Evolutionary conservation across 2,113 vertebrate genomes (phyloP).

Genomic region (Thryonomys swinderianus): DNA sequence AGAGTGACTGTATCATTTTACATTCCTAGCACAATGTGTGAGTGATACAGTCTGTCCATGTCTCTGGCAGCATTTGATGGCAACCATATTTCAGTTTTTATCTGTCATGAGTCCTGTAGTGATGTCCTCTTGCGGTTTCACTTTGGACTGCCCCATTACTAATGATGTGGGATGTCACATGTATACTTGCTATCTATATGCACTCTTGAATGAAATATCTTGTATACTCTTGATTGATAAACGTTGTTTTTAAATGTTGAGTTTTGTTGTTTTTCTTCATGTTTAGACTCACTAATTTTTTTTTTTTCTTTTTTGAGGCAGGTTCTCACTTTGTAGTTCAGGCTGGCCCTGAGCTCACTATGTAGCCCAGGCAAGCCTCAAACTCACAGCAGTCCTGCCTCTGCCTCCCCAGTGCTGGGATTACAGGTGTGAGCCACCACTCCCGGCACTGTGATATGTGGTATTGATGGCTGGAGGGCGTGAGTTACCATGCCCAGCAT

Average conservation of each 20-base stretch:
- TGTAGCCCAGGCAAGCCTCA: too few relatives aligned
- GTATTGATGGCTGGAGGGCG: too few relatives aligned
- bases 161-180: not conserved
- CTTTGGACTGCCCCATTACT: not conserved
- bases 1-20: not conserved
- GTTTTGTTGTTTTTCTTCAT: not conserved
- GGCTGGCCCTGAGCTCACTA: too few relatives aligned
- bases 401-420: too few relatives aligned
- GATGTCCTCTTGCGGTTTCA: not conserved
- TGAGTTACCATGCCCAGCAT: too few relatives aligned
- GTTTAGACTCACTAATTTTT: not conserved
- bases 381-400: too few relatives aligned
- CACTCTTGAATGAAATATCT: not conserved
- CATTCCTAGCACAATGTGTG: not conserved
- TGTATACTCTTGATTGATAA: not conserved
- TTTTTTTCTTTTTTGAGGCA: too few relatives aligned
- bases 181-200: not conserved
- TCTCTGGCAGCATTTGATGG: not conserved
- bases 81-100: not conserved
- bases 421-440: too few relatives aligned
- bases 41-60: not conserved
- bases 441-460: too few relatives aligned
- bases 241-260: not conserved
- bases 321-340: too few relatives aligned
- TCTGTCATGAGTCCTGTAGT: not conserved